Evolutionary conservation across 30 jellyfish, hydroid and myxozoan species (phyloP).

Genomic region (Mastigias papua): DNA sequence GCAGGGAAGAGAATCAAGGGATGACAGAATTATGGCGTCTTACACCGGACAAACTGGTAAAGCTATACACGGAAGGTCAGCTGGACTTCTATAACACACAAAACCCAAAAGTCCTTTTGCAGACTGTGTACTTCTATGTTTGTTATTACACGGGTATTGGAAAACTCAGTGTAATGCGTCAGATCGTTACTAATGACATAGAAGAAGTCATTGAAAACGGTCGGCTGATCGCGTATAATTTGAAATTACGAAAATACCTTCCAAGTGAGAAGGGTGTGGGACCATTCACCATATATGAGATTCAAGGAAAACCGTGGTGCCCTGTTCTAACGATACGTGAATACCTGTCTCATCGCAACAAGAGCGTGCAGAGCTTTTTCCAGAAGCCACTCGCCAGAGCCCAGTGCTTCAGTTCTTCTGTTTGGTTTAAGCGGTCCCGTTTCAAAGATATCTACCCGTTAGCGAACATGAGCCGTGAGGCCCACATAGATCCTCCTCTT

Average conservation of each 20-base stretch:
- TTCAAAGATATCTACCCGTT: constrained; percentile 55
- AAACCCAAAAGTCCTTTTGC: constrained; percentile 57
- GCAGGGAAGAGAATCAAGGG: constrained; percentile 46
- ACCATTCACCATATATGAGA: constrained; percentile 62
- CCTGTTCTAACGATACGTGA: constrained; percentile 65
- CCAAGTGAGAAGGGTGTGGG: constrained; percentile 57
- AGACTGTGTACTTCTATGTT: constrained; percentile 57
- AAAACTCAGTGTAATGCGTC: constrained; percentile 63
- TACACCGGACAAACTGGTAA: constrained; percentile 51
- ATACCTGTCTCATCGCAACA: constrained; percentile 61
- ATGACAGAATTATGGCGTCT: constrained; percentile 61
- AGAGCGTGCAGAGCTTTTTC: constrained; percentile 40
- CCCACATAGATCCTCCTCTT: constrained; percentile 53
- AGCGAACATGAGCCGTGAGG: constrained; percentile 63
- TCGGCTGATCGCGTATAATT: constrained; percentile 49
- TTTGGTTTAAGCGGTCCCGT: constrained; percentile 62
- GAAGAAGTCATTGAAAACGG: constrained; percentile 64
- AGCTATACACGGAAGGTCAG: constrained; percentile 59
- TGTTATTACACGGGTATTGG: constrained; percentile 75
- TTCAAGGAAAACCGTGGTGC: constrained; percentile 81
- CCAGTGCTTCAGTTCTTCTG: constrained; percentile 31
- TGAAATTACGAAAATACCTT: constrained; percentile 31
- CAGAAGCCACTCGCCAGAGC: constrained; percentile 54
- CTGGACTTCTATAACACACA: constrained; percentile 55
- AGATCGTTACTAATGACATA: constrained; percentile 15